These are phyloP conservation scores for Salpingus planirostris DNA, from an alignment of 2,888 invertebrate species.

Conservation along the genomic window DNA sequence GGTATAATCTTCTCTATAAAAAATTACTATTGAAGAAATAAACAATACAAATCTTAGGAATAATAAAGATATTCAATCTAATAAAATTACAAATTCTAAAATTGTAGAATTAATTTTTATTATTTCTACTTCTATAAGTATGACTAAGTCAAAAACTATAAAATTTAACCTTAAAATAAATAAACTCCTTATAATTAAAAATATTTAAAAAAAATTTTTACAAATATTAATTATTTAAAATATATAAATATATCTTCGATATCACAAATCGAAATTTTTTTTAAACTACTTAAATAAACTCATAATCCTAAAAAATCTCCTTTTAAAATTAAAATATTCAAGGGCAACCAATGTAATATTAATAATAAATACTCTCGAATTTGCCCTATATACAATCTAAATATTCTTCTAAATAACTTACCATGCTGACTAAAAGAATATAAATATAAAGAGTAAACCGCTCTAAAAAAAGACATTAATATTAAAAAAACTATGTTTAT, in stretches of 20 bases:
- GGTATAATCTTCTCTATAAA: conserved; percentile 58
- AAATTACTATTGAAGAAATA: conserved; percentile 58
- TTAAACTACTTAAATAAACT: conserved; percentile 58
- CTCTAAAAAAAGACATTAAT: conserved; percentile 55
- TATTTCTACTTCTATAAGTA: conserved; percentile 50
- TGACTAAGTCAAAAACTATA: conserved; percentile 39
- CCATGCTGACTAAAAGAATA: conserved; percentile 57
- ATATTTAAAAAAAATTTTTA: conserved; percentile 46
- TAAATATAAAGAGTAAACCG: conserved; percentile 56
- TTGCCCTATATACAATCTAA: conserved; percentile 15
- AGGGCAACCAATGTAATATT: conserved; percentile 53
- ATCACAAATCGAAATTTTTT: conserved; percentile 60
- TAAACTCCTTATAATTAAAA: conserved; percentile 40
- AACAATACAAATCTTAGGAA: conserved; percentile 57
- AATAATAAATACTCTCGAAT: conserved; percentile 53
- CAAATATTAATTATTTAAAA: conserved; percentile 41
- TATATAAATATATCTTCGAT: conserved; percentile 45
- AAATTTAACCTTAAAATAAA: conserved; percentile 39
- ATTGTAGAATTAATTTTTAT: conserved; percentile 44
- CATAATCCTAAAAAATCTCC: conserved; percentile 47
- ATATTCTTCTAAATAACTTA: conserved; percentile 20
- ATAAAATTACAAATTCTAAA: conserved; percentile 48
- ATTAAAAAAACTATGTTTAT: conserved; percentile 47
- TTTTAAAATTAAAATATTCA: conserved; percentile 55
- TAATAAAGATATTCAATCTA: conserved; percentile 56